Base-by-base conservation (phyloP, 2,888 invertebrate species). In the Noctua comes region DNA sequence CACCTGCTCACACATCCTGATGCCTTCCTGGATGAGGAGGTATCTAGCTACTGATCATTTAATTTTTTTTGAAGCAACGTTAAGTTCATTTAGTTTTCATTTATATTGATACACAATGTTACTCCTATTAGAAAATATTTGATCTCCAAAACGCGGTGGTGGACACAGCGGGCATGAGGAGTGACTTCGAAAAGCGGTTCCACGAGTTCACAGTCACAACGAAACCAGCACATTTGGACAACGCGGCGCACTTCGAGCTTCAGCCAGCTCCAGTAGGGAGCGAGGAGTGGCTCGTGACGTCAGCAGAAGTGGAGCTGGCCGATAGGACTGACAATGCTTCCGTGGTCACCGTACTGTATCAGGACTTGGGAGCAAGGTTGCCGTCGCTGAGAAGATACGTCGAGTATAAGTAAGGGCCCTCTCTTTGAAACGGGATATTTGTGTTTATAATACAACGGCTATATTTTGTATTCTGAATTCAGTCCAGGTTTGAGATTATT, bases 21-120 rank as follows among this genome's bases (percentile, higher is more conserved):
- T 89, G 97, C 98, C 21, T 97, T 98, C 86, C 97, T 98, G 81
- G 98, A 97, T 94, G 98, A 98, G 94, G 97, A 98, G 97, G 98
- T 48, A 18, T 16, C 1, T 92, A 36, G 54, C n/a, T 68, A 24
- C 4, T n/a, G 13, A 69, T 71, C 2, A 7, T 21, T 24, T 11
- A 31, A 6, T 24, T 18, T 1, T 27, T 1, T 21, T 7, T 43
- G 7, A 48, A 36, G 5, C 8, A 51, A 48, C 2, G 0, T 18
- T 2, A 46, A 73, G 1, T 36, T 68, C 3, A 48, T 69, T n/a
- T n/a, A 27, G 40, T 24, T 72, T 2, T 5, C 18, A 43, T 1
- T 69, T 24, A 0, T 0, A 71, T 27, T 48, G 2, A 65, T 68
- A 18, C 1, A 1, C n/a, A 11, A 7, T 31, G 0, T 6, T 10